phyloP scores from a whole-genome alignment of 2,797 vertebrate species.

The Lepilemur ruficaudatus region DNA sequence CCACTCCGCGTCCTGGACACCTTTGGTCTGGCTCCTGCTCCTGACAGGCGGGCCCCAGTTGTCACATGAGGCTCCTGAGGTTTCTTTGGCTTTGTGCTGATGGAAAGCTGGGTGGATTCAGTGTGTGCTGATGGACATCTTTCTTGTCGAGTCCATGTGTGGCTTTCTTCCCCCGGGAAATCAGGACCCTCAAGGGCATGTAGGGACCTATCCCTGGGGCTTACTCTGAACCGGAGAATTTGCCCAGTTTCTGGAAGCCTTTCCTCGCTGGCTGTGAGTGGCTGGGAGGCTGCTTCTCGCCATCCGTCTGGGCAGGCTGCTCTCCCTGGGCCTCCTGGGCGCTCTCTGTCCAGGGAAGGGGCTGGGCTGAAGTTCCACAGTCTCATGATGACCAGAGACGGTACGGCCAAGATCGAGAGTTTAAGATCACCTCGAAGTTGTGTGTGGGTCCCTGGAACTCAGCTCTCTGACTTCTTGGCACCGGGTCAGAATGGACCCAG shows the following conservation, averaged over 20 bases:
- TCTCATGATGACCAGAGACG: rapidly evolving
- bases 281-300: background rate
- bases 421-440: background rate
- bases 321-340: background rate
- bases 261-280: too few relatives aligned
- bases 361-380: background rate
- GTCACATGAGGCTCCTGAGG: background rate
- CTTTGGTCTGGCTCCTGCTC: background rate
- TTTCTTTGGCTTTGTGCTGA: background rate
- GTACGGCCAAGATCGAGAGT: background rate
- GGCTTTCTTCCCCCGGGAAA: background rate
- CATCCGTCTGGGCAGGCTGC: rapidly evolving
- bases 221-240: background rate
- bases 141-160: rapidly evolving
- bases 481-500: background rate
- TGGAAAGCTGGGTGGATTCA: background rate
- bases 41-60: rapidly evolving
- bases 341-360: background rate
- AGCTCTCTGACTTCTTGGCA: background rate
- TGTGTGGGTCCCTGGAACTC: background rate
- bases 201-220: background rate
- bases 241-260: rapidly evolving
- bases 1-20: background rate
- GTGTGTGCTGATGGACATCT: rapidly evolving
- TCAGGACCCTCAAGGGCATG: rapidly evolving